Conservation (phyloP, 2,888 invertebrate genomes). For the Noctua fimbriata region DNA sequence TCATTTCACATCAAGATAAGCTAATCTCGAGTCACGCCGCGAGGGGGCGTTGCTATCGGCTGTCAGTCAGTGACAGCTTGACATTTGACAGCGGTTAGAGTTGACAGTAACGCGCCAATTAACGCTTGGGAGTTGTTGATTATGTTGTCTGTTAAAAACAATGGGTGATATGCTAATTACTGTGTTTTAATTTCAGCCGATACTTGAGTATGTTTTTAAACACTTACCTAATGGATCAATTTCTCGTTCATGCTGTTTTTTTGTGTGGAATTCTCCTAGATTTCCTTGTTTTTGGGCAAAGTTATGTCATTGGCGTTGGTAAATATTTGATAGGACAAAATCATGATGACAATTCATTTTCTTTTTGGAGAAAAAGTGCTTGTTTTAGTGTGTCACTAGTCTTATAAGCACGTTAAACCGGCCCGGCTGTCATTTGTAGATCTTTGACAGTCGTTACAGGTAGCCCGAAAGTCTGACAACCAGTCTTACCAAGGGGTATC, state of each 20-base stretch:
- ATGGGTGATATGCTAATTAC: constrained; percentile 29
- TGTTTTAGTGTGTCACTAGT: background rate
- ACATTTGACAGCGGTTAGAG: constrained; percentile 34
- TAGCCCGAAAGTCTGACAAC: too few species aligned
- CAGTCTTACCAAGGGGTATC: too few species aligned
- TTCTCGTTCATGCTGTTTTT: background rate
- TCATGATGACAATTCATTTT: background rate
- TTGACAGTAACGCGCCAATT: constrained; percentile 43
- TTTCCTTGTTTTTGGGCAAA: background rate
- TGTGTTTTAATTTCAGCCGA: background rate
- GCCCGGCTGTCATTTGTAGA: too few species aligned
- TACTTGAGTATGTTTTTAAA: background rate
- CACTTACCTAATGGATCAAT: too few species aligned
- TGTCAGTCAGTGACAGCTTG: constrained; percentile 43
- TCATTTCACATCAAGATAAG: constrained; percentile 53
- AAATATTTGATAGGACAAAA: background rate
- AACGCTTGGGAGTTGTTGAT: constrained; percentile 32
- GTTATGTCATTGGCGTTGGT: background rate
- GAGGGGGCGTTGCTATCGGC: constrained; percentile 53
- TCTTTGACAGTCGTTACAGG: too few species aligned
- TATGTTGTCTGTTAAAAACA: constrained; percentile 40
- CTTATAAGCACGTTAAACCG: too few species aligned
- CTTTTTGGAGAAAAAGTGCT: background rate
- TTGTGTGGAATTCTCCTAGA: background rate
- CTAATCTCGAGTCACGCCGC: constrained; percentile 33